Evolutionary conservation across 2,797 vertebrate species (phyloP).

Genomic region (Philypnodon macrostomus): DNA sequence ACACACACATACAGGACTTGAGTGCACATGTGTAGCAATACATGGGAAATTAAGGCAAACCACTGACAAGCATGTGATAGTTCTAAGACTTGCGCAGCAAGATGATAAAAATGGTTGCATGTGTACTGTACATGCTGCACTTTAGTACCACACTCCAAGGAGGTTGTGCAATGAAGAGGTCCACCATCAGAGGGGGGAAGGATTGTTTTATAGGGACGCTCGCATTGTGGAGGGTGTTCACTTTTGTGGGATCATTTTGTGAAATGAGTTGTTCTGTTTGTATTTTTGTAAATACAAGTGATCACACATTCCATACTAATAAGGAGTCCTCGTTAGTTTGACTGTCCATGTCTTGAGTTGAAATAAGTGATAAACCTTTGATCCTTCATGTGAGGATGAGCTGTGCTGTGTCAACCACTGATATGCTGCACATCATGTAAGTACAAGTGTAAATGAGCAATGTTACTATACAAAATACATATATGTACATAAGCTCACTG

Average conservation of each 20-base stretch:
- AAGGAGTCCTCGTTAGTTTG: constrained; percentile 11
- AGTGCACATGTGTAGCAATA: constrained; percentile 30
- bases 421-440: background rate
- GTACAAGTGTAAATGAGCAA: too few species aligned
- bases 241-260: background rate
- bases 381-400: too few species aligned
- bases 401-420: constrained; percentile 14
- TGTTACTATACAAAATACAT: too few species aligned
- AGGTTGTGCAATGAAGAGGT: constrained; percentile 43
- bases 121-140: constrained; percentile 15
- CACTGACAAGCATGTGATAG: constrained; percentile 43
- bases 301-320: background rate
- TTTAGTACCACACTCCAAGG: constrained; percentile 41
- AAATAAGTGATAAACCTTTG: constrained; percentile 15
- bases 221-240: background rate
- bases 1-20: constrained; percentile 33
- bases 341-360: background rate
- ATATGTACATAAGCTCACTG: too few species aligned
- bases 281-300: constrained; percentile 6
- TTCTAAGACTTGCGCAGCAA: too few species aligned
- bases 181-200: constrained; percentile 7
- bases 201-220: too few species aligned
- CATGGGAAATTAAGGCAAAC: constrained; percentile 37
- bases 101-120: constrained; percentile 13
- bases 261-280: background rate